Base-by-base conservation (phyloP, 2,888 invertebrate genomes). In the Rhagophthalmus giganteus region DNA sequence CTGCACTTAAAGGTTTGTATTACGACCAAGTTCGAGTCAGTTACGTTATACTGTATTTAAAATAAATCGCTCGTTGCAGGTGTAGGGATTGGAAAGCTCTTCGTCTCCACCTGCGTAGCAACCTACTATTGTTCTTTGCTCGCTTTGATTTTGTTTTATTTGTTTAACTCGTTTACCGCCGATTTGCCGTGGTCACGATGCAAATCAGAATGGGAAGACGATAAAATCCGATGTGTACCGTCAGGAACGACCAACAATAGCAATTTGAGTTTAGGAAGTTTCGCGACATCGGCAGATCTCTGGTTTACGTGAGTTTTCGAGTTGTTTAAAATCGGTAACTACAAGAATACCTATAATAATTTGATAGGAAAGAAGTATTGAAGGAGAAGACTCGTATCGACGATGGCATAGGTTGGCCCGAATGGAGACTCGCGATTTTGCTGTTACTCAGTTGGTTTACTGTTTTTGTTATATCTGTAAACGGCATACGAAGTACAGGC, bases 121-220 rank as follows among this genome's bases (percentile, higher is more conserved):
- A 84, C 87, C 0, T 91, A 90, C 71, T 91, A 90, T 70, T 86
- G 86, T 41, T 83, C 86, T 0, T 75, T 90, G 37, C 82, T 90
- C 76, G 86, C 85, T 0, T 69, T 90, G 24, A 86, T 87, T 7
- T 63, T 89, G 5, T 88, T 81, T 72, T 91, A 90, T 72, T 74
- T 90, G 60, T 71, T 81, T 3, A 82, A 84, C 65, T 90, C 89
- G 42, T 89, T 88, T 68, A 81, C 81, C 54, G 62, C 80, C 0
- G 78, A 80, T 1, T 72, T 90, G 35, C 90, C 90, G 0, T 91
- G 90, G 90, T 77, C 87, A 0, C 66, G 78, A 12, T 90, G 90
- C 62, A 69, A 77, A n/a, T 72, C 76, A 0, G 77, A 78, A 31
- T 86, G 86, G 86, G 69, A 70, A 0, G 55, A 56, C 1, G 33